Conservation (phyloP, 2,797 vertebrate species). For the Mionectes olivaceus region DNA sequence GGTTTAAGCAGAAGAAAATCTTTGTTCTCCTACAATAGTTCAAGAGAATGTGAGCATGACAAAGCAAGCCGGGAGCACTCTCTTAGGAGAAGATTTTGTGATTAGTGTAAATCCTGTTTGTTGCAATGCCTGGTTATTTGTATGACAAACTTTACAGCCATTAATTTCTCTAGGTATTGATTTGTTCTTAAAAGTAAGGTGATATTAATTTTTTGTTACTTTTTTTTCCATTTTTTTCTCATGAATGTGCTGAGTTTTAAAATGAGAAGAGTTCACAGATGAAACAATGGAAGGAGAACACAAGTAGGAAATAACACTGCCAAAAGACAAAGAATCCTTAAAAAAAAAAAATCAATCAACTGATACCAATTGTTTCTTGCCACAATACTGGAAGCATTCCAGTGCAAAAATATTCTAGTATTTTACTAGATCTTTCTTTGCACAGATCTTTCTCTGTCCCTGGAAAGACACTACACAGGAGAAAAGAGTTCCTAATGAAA, state of each 20-base stretch:
- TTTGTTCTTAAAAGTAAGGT: neutral
- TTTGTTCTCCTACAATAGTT: conserved; percentile 40
- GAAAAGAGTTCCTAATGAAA: neutral
- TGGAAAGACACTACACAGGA: neutral
- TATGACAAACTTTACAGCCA: neutral
- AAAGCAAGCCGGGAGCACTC: conserved; percentile 53
- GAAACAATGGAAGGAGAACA: neutral
- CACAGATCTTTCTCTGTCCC: neutral
- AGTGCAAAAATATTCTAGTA: neutral
- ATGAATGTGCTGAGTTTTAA: neutral
- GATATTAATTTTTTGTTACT: neutral
- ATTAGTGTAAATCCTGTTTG: conserved; percentile 23
- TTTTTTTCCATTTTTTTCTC: neutral
- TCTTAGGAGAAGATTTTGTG: conserved; percentile 43
- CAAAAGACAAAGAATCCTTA: neutral
- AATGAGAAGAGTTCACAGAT: neutral
- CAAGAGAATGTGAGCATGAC: conserved; percentile 34
- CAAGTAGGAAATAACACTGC: neutral
- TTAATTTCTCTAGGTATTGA: neutral
- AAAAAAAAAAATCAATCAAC: neutral
- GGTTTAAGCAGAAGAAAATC: conserved; percentile 26
- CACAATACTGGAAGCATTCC: neutral
- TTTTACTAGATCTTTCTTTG: no score
- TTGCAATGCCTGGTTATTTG: conserved; percentile 39
- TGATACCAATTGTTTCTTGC: neutral